A percentile compares a stretch with the other conserved stretches of the same genome.
These are phyloP conservation scores for Scolopax rusticola DNA, from an alignment of 2,797 vertebrate species.

Conservation along the genomic window DNA sequence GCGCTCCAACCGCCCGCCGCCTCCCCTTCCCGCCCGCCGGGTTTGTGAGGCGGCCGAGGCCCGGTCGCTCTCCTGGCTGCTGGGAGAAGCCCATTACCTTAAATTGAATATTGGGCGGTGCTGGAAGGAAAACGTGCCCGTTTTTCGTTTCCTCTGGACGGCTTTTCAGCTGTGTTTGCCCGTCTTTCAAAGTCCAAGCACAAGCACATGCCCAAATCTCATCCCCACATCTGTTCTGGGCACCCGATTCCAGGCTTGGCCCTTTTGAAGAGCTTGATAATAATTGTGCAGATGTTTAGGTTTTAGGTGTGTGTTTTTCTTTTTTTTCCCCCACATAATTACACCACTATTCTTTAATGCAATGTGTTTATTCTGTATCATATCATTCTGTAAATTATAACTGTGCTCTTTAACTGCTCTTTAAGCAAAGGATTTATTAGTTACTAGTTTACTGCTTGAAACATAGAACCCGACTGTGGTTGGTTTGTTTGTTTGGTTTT, in stretches of 20 bases:
- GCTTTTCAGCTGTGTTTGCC: background rate
- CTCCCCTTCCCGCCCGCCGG: fast-evolving
- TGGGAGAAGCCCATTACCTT: background rate
- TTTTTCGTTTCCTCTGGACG: background rate
- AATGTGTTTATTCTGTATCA: background rate
- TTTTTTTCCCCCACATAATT: background rate
- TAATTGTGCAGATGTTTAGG: fast-evolving
- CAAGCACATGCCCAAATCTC: fast-evolving
- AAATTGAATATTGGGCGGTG: fast-evolving
- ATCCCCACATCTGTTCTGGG: fast-evolving
- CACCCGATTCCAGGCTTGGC: background rate
- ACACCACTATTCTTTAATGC: background rate
- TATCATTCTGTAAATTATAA: background rate
- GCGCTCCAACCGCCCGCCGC: fast-evolving
- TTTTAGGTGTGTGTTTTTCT: background rate
- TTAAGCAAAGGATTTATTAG: background rate
- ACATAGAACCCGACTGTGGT: background rate
- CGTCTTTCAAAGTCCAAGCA: background rate
- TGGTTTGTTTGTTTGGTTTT: too few species aligned
- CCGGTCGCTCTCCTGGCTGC: too few species aligned
- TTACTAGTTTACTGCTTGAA: background rate
- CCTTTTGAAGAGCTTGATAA: background rate
- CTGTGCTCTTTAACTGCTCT: background rate
- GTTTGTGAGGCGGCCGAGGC: background rate
- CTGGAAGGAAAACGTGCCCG: background rate